Evolutionary conservation across 2,113 vertebrate genomes (phyloP).

Genomic region (Mastomys coucha): DNA sequence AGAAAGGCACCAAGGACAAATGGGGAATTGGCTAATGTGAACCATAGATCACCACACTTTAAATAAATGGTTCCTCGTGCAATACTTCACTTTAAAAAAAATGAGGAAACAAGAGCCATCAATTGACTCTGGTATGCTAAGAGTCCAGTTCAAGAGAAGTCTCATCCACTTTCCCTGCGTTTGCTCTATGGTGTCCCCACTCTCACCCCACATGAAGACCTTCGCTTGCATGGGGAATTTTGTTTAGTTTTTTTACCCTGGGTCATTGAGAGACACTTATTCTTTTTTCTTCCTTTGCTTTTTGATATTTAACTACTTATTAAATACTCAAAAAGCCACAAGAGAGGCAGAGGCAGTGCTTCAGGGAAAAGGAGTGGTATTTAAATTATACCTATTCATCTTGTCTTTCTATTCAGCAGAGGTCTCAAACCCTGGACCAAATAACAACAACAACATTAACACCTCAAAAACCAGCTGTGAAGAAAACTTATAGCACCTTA

Average conservation of each 20-base stretch:
- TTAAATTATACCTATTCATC: not conserved
- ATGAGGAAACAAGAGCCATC: not conserved
- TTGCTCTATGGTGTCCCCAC: not conserved
- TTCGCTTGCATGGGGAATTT: constrained; percentile 5
- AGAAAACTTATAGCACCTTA: not conserved
- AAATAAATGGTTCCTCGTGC: not conserved
- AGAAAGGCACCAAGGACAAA: not conserved
- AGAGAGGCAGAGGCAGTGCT: not conserved
- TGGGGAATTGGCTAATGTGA: not conserved
- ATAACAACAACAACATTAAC: not conserved
- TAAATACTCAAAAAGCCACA: constrained; percentile 9
- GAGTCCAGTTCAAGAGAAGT: not conserved
- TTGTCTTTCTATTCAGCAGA: not conserved
- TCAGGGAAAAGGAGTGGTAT: constrained; percentile 4
- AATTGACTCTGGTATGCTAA: not conserved
- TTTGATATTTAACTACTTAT: constrained; percentile 46
- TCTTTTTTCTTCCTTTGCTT: not conserved
- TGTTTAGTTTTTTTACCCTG: not conserved
- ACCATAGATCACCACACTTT: not conserved
- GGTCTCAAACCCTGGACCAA: not conserved
- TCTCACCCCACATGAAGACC: not conserved
- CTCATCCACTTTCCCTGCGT: not conserved
- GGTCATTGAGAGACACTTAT: not conserved
- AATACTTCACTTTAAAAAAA: not conserved
- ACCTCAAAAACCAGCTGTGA: not conserved